Percentiles rank a stretch among this genome's conserved stretches.
These are phyloP conservation scores for Calyptomena viridis DNA, from an alignment of 2,113 vertebrate species.

Conservation along the genomic window DNA sequence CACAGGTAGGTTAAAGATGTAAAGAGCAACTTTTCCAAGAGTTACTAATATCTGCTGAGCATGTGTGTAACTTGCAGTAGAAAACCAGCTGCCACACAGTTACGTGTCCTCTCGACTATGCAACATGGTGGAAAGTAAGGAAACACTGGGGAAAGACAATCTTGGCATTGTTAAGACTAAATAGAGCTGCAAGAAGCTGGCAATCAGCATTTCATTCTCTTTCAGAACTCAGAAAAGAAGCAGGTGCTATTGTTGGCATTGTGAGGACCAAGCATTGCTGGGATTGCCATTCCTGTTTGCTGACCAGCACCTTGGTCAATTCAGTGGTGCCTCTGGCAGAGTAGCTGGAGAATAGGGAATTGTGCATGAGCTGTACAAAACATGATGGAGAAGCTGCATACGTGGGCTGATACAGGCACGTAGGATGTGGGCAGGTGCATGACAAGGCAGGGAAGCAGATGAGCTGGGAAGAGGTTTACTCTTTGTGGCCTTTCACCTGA, in stretches of 20 bases:
- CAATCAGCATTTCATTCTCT: not conserved
- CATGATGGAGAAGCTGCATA: not conserved
- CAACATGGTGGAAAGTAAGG: not conserved
- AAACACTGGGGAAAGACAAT: not conserved
- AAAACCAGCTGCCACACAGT: not conserved
- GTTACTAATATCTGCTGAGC: not conserved
- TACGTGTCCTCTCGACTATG: not conserved
- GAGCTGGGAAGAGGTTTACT: not conserved
- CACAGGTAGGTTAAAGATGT: not conserved
- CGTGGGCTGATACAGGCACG: not conserved
- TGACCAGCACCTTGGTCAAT: not conserved
- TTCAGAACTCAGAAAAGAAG: not conserved
- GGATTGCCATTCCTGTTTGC: not conserved
- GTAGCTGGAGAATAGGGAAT: not conserved
- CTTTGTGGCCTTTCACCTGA: not conserved
- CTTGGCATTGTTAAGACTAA: not conserved
- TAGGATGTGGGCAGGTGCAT: not conserved
- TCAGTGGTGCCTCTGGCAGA: not conserved
- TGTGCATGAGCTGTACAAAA: not conserved
- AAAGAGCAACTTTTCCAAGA: not conserved
- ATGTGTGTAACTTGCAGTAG: fast-evolving
- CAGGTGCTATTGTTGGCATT: not conserved
- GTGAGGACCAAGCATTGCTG: not conserved
- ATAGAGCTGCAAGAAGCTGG: not conserved
- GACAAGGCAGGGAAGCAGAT: not conserved